phyloP scores from a whole-genome alignment of 2,888 invertebrate genomes.

The Meteorus cinctellus region DNA sequence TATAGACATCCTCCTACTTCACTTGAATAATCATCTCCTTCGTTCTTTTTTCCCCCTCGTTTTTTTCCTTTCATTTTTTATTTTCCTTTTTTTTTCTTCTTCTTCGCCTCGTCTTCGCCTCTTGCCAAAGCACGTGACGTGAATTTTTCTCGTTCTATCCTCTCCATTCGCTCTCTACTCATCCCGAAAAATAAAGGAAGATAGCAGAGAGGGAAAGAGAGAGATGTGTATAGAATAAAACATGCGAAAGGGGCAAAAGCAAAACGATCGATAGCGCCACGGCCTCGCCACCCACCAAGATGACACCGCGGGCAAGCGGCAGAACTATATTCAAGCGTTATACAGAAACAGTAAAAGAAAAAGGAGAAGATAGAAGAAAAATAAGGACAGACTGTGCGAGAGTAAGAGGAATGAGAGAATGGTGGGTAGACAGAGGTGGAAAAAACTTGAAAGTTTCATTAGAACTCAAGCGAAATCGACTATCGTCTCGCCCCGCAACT shows the following conservation, averaged over 20 bases:
- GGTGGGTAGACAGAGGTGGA: constrained; percentile 16
- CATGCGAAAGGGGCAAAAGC: constrained; percentile 9
- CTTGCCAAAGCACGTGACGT: constrained; percentile 39
- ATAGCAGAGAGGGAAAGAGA: not conserved
- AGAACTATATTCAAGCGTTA: constrained; percentile 16
- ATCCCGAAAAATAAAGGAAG: constrained; percentile 5
- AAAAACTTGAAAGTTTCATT: constrained; percentile 36
- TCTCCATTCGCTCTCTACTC: not conserved
- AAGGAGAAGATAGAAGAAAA: not conserved
- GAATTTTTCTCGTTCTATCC: constrained; percentile 34
- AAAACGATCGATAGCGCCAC: constrained; percentile 33
- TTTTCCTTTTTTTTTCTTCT: not conserved
- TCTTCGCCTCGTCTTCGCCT: constrained; percentile 22
- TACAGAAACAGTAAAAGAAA: not conserved
- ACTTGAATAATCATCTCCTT: constrained; percentile 42
- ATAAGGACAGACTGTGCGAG: not conserved
- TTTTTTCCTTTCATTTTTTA: constrained; percentile 4
- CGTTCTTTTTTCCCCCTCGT: constrained; percentile 26
- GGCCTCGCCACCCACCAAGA: constrained; percentile 9
- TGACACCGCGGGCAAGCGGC: constrained; percentile 17
- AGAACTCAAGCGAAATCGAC: constrained; percentile 42
- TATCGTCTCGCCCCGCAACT: constrained; percentile 27
- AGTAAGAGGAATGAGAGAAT: not conserved
- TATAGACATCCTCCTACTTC: constrained; percentile 16
- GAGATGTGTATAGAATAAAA: not conserved